These are phyloP conservation scores for Sminthurides aquaticus DNA, from an alignment of 2,888 invertebrate genomes.

Conservation along the genomic window DNA sequence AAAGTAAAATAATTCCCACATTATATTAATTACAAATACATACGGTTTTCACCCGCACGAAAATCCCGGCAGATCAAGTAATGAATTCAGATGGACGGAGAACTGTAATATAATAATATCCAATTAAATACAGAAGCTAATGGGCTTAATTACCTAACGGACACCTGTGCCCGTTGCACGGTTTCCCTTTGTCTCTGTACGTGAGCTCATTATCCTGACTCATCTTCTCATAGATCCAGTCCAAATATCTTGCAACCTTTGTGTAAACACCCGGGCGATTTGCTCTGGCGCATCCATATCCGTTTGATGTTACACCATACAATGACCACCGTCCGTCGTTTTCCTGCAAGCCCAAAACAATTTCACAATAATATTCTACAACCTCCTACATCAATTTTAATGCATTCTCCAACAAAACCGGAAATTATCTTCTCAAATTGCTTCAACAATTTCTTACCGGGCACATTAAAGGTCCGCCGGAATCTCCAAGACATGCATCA, in stretches of 20 bases:
- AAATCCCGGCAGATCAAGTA: too few species aligned
- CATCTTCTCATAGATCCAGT: slow-evolving; percentile 61
- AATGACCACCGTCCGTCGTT: slow-evolving; percentile 49
- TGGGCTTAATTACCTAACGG: slow-evolving; percentile 53
- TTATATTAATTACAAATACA: too few species aligned
- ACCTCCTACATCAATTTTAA: too few species aligned
- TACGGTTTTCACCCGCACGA: too few species aligned
- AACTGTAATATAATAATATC: too few species aligned
- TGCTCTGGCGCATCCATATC: slow-evolving; percentile 63
- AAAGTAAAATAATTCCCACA: too few species aligned
- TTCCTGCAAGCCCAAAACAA: slow-evolving; percentile 49
- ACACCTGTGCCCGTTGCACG: slow-evolving; percentile 64
- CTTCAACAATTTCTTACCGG: too few species aligned
- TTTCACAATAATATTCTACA: too few species aligned
- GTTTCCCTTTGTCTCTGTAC: slow-evolving; percentile 32
- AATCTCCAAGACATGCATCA: slow-evolving; percentile 73
- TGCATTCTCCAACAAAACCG: too few species aligned
- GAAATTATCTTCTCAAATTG: too few species aligned
- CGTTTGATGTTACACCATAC: slow-evolving; percentile 63
- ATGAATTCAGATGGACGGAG: too few species aligned
- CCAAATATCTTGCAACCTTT: slow-evolving; percentile 65
- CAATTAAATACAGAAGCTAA: too few species aligned
- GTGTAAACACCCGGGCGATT: slow-evolving; percentile 74
- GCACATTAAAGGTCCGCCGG: slow-evolving; percentile 71
- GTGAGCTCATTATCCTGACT: slow-evolving; percentile 43